A percentile compares a stretch with the other conserved stretches of the same genome.
These are phyloP conservation scores for Atta texana DNA, from an alignment of 1,140 invertebrate species.

Conservation along the genomic window DNA sequence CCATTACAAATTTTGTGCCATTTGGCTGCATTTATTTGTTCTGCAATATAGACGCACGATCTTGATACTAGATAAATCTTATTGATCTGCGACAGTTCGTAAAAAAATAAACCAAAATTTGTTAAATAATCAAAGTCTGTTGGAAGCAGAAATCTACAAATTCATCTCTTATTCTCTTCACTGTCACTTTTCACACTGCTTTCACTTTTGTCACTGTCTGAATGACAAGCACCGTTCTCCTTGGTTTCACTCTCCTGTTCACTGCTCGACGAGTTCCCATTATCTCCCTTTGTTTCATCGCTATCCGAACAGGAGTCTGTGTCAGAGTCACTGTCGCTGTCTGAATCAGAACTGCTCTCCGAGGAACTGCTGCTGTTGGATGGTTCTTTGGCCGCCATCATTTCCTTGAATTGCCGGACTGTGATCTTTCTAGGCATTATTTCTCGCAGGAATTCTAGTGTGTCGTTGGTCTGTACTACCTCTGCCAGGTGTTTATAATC, in stretches of 20 bases:
- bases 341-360: conserved; percentile 83
- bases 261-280: conserved; percentile 67
- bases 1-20: background rate
- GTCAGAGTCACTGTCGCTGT: conserved; percentile 84
- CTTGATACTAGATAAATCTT: background rate
- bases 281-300: conserved; percentile 74
- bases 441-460: conserved; percentile 89
- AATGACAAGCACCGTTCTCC: conserved; percentile 79
- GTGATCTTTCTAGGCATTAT: conserved; percentile 91
- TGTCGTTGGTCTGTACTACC: conserved; percentile 89
- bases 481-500: conserved; percentile 91
- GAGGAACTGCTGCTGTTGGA: conserved; percentile 72
- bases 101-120: background rate
- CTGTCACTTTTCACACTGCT: conserved; percentile 79
- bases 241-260: conserved; percentile 77
- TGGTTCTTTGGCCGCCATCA: conserved; percentile 88
- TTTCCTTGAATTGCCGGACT: conserved; percentile 89
- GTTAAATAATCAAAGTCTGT: conserved; percentile 24
- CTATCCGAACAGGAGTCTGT: conserved; percentile 81
- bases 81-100: background rate
- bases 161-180: conserved; percentile 77
- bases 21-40: background rate
- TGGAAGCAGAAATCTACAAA: background rate
- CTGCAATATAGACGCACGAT: background rate
- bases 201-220: conserved; percentile 79